Evolutionary conservation across 2,113 vertebrate species (phyloP).

Genomic region (Helogale parvula): DNA sequence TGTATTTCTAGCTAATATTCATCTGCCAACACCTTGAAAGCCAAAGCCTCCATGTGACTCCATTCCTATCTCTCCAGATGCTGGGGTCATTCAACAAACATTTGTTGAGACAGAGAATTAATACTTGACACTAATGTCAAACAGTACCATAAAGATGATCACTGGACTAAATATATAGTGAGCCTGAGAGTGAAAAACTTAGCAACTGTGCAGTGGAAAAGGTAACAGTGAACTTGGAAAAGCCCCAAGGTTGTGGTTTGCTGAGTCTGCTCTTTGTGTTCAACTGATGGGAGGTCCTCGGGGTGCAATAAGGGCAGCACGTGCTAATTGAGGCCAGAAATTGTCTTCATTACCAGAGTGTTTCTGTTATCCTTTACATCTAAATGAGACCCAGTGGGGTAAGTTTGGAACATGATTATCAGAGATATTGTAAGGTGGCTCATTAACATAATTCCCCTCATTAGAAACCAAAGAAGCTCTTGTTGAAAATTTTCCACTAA

Average conservation of each 20-base stretch:
- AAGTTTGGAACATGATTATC: conserved; percentile 61
- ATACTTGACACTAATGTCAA: conserved; percentile 20
- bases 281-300: conserved; percentile 1
- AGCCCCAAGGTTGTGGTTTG: conserved; percentile 23
- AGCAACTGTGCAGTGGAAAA: neutral
- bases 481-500: conserved; percentile 71
- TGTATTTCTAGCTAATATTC: neutral
- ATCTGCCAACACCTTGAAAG: neutral
- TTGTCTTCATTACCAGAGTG: conserved; percentile 10
- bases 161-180: neutral
- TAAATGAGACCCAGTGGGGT: conserved; percentile 64
- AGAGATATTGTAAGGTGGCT: conserved; percentile 63
- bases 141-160: conserved; percentile 17
- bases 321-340: conserved; percentile 60
- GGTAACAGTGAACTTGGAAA: conserved; percentile 26
- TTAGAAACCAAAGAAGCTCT: conserved; percentile 59
- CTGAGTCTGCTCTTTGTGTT: neutral
- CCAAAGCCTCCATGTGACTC: neutral
- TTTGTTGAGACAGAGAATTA: conserved; percentile 14
- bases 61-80: neutral
- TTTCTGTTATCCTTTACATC: conserved; percentile 61
- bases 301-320: conserved; percentile 34
- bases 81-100: neutral
- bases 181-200: neutral
- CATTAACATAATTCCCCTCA: conserved; percentile 74